phyloP scores from a whole-genome alignment of 2,113 vertebrate species.

The Recurvirostra avosetta region DNA sequence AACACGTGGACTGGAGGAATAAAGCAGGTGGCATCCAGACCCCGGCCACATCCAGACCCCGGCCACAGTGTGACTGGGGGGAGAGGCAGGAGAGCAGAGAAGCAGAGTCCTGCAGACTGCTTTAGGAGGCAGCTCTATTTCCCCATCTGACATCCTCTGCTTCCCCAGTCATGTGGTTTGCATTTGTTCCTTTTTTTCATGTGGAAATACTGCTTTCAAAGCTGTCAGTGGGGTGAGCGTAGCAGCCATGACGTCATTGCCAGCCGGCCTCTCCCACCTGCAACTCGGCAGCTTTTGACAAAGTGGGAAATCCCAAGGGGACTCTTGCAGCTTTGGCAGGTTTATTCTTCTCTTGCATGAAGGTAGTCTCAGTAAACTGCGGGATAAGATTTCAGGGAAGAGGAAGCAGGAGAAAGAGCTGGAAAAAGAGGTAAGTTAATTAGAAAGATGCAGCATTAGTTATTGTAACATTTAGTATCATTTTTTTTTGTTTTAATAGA shows the following conservation, averaged over 20 bases:
- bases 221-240: rapidly evolving
- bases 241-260: background rate
- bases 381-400: background rate
- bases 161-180: background rate
- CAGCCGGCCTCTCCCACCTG: background rate
- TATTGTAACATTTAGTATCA: conserved; percentile 18
- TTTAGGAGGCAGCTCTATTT: background rate
- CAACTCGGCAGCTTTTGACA: background rate
- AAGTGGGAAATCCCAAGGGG: background rate
- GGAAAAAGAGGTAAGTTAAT: conserved; percentile 2
- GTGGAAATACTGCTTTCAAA: background rate
- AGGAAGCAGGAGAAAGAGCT: background rate
- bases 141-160: background rate
- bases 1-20: background rate
- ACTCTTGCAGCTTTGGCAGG: background rate
- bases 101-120: background rate
- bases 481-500: background rate
- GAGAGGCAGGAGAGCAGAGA: background rate
- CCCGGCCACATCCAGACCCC: rapidly evolving
- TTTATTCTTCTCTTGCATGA: background rate
- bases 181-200: background rate
- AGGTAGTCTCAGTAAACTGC: background rate
- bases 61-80: rapidly evolving
- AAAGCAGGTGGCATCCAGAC: background rate
- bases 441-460: background rate